Evolutionary conservation across 2,797 vertebrate species (phyloP).

Genomic region (Scleropages formosus): DNA sequence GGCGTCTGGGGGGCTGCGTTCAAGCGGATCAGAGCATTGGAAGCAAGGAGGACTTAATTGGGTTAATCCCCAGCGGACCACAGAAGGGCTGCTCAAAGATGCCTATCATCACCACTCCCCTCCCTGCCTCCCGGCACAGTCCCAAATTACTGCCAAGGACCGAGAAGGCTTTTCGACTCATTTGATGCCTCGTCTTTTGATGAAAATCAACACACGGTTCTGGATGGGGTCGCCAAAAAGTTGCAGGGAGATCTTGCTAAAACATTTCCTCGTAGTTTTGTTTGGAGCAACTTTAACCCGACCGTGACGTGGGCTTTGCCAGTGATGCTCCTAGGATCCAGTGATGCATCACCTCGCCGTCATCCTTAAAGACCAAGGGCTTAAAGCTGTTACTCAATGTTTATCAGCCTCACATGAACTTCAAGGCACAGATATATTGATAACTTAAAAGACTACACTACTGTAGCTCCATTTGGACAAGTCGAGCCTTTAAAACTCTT

Average conservation of each 20-base stretch:
- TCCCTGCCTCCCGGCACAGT: slow-evolving; percentile 23
- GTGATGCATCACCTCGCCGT: too few species aligned
- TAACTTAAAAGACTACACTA: too few species aligned
- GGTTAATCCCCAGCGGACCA: slow-evolving; percentile 38
- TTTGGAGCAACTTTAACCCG: too few species aligned
- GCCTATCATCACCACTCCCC: slow-evolving; percentile 24
- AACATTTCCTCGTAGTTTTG: slow-evolving; percentile 46
- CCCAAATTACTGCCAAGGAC: slow-evolving; percentile 38
- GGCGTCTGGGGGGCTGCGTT: slow-evolving; percentile 18
- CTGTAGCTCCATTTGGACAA: too few species aligned
- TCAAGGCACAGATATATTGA: too few species aligned
- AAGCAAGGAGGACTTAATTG: slow-evolving; percentile 20
- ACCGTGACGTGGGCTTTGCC: too few species aligned
- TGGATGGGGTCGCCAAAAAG: slow-evolving; percentile 30
- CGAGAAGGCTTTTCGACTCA: slow-evolving; percentile 41
- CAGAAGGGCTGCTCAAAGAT: slow-evolving; percentile 36
- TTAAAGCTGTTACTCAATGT: too few species aligned
- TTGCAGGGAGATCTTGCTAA: neutral
- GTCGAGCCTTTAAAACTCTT: too few species aligned
- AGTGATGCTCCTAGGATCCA: too few species aligned
- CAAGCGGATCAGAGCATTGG: slow-evolving; percentile 32
- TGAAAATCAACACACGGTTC: slow-evolving; percentile 45
- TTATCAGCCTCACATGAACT: neutral
- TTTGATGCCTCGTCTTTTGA: slow-evolving; percentile 47
- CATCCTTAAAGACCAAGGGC: too few species aligned